Conservation (phyloP, 2,888 invertebrate species). For the Drosophila mayaguana region DNA sequence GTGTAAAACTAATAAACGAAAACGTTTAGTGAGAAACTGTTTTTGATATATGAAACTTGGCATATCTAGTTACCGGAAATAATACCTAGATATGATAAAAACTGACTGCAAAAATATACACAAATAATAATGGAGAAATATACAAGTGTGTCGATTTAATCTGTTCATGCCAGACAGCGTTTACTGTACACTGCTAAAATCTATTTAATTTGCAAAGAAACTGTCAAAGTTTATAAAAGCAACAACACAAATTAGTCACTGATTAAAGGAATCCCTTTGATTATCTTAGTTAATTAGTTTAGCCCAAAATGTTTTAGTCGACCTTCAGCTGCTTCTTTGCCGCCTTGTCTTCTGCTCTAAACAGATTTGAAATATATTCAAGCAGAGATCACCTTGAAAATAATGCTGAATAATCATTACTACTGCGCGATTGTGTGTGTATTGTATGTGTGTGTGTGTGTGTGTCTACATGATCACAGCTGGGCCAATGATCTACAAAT, state of each 20-base stretch:
- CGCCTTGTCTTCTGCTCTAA: constrained; percentile 26
- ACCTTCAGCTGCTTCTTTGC: constrained; percentile 33
- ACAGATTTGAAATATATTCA: constrained; percentile 32
- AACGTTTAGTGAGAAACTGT: background rate
- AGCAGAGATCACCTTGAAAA: constrained; percentile 50
- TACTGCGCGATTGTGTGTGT: constrained; percentile 3
- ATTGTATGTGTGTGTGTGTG: constrained; percentile 4
- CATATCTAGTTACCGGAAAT: background rate
- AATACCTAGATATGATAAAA: background rate
- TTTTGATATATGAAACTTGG: background rate
- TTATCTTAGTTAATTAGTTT: background rate
- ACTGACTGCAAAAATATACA: background rate
- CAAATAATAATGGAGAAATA: background rate
- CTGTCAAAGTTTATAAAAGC: background rate
- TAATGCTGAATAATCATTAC: constrained; percentile 52
- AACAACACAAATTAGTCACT: background rate
- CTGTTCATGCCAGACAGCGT: background rate
- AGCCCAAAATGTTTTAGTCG: constrained; percentile 12
- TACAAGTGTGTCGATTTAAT: background rate
- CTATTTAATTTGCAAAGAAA: background rate
- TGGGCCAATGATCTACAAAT: constrained; percentile 68
- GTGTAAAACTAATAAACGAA: background rate
- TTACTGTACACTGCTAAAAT: background rate
- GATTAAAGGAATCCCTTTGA: background rate
- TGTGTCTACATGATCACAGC: constrained; percentile 27